A percentile compares a stretch with the other conserved stretches of the same genome.
These are phyloP conservation scores for Mormoops blainvillei DNA, from an alignment of 2,113 vertebrate species.

Conservation along the genomic window DNA sequence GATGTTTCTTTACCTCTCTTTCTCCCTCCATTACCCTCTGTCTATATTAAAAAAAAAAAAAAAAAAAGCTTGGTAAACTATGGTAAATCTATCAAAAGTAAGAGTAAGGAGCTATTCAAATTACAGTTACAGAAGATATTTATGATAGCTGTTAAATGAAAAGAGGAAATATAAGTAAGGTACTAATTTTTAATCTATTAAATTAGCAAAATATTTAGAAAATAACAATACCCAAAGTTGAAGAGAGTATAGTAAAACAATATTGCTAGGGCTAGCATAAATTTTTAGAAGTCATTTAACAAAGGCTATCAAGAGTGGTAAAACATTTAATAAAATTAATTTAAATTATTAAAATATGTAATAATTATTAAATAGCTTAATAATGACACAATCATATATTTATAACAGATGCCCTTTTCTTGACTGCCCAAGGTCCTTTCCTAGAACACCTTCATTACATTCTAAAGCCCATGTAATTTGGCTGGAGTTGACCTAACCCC, in stretches of 20 bases:
- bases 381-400: not conserved
- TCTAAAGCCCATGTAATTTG: not conserved
- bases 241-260: not conserved
- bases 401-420: not conserved
- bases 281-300: constrained; percentile 8
- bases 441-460: not conserved
- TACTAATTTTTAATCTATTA: constrained; percentile 16
- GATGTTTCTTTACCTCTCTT: too few species aligned
- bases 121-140: constrained; percentile 11
- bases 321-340: constrained; percentile 5
- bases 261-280: not conserved
- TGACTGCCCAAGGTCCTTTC: not conserved
- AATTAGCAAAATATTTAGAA: constrained; percentile 28
- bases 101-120: not conserved
- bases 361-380: not conserved
- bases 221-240: not conserved
- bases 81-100: not conserved
- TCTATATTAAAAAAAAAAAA: too few species aligned
- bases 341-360: not conserved
- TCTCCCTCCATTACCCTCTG: too few species aligned
- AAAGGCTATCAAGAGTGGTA: not conserved
- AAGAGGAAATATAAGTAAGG: constrained; percentile 27
- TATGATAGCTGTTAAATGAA: not conserved
- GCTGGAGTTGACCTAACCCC: not conserved
- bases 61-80: constrained; percentile 6